phyloP scores from a whole-genome alignment of 1,140 invertebrate species.

The Forficula auricularia region DNA sequence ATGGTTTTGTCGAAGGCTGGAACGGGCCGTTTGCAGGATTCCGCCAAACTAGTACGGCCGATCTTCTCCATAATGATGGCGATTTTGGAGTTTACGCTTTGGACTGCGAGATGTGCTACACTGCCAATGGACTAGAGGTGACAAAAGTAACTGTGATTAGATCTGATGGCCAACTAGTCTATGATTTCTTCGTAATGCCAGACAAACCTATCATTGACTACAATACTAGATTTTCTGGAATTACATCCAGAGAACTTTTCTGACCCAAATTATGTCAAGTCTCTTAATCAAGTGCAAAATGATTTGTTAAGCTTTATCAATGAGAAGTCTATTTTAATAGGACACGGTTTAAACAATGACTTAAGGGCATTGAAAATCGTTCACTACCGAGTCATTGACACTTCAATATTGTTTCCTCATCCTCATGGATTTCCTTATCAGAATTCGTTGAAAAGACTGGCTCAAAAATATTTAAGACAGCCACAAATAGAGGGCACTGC shows the following conservation, averaged over 20 bases:
- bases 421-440: conserved; percentile 80
- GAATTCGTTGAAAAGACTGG: conserved; percentile 68
- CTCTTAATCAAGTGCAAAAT: conserved; percentile 73
- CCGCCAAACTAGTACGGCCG: too few species aligned
- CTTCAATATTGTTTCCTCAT: conserved; percentile 87
- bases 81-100: conserved; percentile 79
- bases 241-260: conserved; percentile 71
- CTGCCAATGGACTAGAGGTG: conserved; percentile 70
- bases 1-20: too few species aligned
- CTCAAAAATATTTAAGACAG: too few species aligned
- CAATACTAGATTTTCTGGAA: conserved; percentile 78
- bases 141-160: conserved; percentile 80
- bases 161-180: conserved; percentile 56
- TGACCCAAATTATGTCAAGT: too few species aligned
- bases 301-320: conserved; percentile 74
- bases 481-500: too few species aligned
- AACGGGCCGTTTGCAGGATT: too few species aligned
- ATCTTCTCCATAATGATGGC: too few species aligned
- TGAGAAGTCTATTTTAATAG: conserved; percentile 79
- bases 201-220: conserved; percentile 76
- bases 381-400: conserved; percentile 81
- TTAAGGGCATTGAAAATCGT: conserved; percentile 82
- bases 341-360: conserved; percentile 92
- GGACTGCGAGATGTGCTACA: conserved; percentile 92
- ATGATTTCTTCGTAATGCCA: conserved; percentile 78